These are phyloP conservation scores for Danaus plexippus DNA, from an alignment of 1,140 invertebrate genomes.

Conservation along the genomic window DNA sequence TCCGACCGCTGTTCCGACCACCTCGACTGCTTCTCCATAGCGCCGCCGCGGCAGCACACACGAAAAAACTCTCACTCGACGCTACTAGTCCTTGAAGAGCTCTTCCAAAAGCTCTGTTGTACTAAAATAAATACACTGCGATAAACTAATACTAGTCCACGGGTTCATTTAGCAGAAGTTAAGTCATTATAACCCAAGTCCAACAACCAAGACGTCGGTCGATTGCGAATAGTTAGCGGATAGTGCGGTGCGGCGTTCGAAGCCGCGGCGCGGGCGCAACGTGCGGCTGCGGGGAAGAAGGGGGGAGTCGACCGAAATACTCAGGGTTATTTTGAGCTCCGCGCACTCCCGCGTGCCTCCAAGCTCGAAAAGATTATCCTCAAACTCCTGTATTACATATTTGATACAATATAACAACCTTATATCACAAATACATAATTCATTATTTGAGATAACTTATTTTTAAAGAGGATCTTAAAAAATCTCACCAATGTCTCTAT, in stretches of 20 bases:
- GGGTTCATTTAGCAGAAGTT: conserved; percentile 81
- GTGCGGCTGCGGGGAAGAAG: conserved; percentile 29
- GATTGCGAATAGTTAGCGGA: conserved; percentile 87
- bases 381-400: too few relatives aligned
- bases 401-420: too few relatives aligned
- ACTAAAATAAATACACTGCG: conserved; percentile 53
- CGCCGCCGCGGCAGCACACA: conserved; percentile 52
- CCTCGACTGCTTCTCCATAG: conserved; percentile 7
- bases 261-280: conserved; percentile 42
- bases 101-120: conserved; percentile 27
- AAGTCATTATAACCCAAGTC: conserved; percentile 89
- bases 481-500: too few relatives aligned
- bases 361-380: neutral
- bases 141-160: conserved; percentile 72
- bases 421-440: too few relatives aligned
- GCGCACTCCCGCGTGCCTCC: conserved; percentile 43
- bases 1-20: conserved; percentile 60
- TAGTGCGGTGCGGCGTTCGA: conserved; percentile 68
- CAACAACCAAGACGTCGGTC: conserved; percentile 90
- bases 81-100: conserved; percentile 53
- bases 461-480: too few relatives aligned
- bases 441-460: too few relatives aligned
- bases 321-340: conserved; percentile 55
- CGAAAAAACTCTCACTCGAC: conserved; percentile 64
- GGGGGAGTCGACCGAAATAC: conserved; percentile 59